Evolutionary conservation across 1,140 invertebrate genomes (phyloP).

Genomic region (Diabrotica undecimpunctata): DNA sequence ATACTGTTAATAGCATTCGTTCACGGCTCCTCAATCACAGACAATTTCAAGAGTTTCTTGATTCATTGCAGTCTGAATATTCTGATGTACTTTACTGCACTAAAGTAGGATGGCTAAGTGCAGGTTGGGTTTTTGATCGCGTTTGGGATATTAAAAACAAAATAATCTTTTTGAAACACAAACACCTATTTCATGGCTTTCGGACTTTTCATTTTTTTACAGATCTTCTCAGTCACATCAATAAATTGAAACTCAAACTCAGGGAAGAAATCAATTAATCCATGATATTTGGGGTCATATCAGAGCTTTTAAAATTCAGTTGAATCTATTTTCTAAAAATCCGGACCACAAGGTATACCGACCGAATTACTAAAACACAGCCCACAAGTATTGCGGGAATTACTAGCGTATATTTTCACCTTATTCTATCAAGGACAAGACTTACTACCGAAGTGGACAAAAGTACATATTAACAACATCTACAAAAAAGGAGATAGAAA

Average conservation of each 20-base stretch:
- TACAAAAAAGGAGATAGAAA: too few relatives aligned
- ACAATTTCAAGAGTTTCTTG: conserved; percentile 1
- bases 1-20: not conserved
- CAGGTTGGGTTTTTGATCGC: too few relatives aligned
- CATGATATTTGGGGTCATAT: not conserved
- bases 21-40: not conserved
- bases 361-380: too few relatives aligned
- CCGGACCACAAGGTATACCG: too few relatives aligned
- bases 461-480: too few relatives aligned
- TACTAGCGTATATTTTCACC: too few relatives aligned
- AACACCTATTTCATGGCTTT: not conserved
- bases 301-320: not conserved
- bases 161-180: not conserved
- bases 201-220: not conserved
- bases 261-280: not conserved
- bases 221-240: not conserved
- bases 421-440: too few relatives aligned
- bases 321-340: not conserved
- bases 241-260: not conserved
- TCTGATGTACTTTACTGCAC: too few relatives aligned
- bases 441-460: too few relatives aligned
- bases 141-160: not conserved
- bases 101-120: not conserved
- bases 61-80: too few relatives aligned
- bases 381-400: too few relatives aligned